Percentiles rank a stretch among this genome's conserved stretches.
These are phyloP conservation scores for Neosilurus hyrtlii DNA, from an alignment of 2,797 vertebrate species.

Conservation along the genomic window DNA sequence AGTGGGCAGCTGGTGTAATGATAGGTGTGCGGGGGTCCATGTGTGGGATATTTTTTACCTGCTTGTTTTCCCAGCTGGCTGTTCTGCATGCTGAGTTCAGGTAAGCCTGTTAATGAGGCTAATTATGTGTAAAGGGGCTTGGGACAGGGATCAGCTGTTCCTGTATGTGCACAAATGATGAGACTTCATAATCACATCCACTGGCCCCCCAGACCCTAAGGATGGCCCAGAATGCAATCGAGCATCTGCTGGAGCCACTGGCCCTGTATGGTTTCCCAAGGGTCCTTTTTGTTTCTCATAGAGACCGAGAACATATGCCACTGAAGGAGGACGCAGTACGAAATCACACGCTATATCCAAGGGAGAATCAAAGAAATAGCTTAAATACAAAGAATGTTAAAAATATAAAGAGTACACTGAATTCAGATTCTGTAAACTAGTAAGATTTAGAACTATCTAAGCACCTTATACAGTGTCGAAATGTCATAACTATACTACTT, in stretches of 20 bases:
- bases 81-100: slow-evolving; percentile 79
- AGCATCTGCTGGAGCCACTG: slow-evolving; percentile 65
- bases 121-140: slow-evolving; percentile 94
- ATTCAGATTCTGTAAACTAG: background rate
- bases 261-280: slow-evolving; percentile 27
- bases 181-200: slow-evolving; percentile 90
- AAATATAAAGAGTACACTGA: background rate
- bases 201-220: slow-evolving; percentile 75
- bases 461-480: background rate
- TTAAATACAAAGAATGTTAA: background rate
- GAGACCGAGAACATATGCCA: slow-evolving; percentile 39
- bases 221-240: slow-evolving; percentile 67
- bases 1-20: slow-evolving; percentile 80
- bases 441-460: background rate
- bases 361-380: background rate
- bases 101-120: slow-evolving; percentile 87
- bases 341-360: slow-evolving; percentile 33
- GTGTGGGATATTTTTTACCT: slow-evolving; percentile 77
- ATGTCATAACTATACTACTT: background rate
- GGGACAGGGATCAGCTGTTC: slow-evolving; percentile 89
- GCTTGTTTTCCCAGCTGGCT: slow-evolving; percentile 80
- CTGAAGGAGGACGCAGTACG: slow-evolving; percentile 2
- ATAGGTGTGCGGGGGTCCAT: slow-evolving; percentile 81
- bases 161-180: slow-evolving; percentile 87
- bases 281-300: background rate